Percentiles rank a stretch among this genome's conserved stretches.
Evolutionary conservation across 1,140 invertebrate genomes (phyloP).

Genomic region (Asbolus verrucosus): DNA sequence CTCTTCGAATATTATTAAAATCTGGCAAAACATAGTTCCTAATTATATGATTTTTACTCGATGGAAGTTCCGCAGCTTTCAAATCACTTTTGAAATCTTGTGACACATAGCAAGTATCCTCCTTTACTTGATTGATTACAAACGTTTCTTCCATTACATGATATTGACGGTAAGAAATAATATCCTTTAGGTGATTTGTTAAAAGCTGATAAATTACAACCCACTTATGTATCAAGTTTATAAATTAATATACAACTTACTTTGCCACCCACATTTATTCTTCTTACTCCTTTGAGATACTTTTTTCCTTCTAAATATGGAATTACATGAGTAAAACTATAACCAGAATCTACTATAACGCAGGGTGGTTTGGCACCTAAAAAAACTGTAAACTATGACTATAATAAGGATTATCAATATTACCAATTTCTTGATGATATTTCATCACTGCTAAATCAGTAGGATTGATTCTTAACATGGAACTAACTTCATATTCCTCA

Average conservation of each 20-base stretch:
- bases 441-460: constrained; percentile 74
- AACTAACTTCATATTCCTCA: constrained; percentile 95
- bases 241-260: constrained; percentile 66
- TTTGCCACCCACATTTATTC: constrained; percentile 97
- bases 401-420: constrained; percentile 11
- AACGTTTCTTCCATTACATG: constrained; percentile 99
- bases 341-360: constrained; percentile 94
- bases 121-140: constrained; percentile 98
- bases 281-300: constrained; percentile 78
- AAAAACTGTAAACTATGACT: constrained; percentile 16
- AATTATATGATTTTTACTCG: constrained; percentile 71
- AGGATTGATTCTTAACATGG: constrained; percentile 84
- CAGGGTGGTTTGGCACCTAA: constrained; percentile 64
- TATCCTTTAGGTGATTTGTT: constrained; percentile 98
- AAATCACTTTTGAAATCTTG: constrained; percentile 89
- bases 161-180: constrained; percentile 95
- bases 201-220: constrained; percentile 68
- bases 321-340: constrained; percentile 83
- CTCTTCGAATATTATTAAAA: constrained; percentile 52
- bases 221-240: constrained; percentile 17
- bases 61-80: constrained; percentile 77
- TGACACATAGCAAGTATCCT: constrained; percentile 96
- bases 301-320: constrained; percentile 91
- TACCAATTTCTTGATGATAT: constrained; percentile 55
- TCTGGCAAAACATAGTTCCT: constrained; percentile 97